Percentiles rank a stretch among this genome's conserved stretches.
Conservation (phyloP, 2,797 vertebrate species). For the Molossus molossus region DNA sequence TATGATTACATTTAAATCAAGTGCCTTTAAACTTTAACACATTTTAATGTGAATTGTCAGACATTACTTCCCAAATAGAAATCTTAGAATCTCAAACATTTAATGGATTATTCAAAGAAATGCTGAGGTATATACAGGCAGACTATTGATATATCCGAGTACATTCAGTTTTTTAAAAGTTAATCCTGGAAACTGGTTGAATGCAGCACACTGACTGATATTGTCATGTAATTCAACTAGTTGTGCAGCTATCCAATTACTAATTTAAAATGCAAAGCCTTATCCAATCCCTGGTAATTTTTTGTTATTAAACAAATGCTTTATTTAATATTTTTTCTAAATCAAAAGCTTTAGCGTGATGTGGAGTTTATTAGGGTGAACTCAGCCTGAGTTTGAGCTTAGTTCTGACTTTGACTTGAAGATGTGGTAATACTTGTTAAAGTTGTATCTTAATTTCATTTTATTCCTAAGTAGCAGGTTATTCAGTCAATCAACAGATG, state of each 20-base stretch:
- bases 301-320: slow-evolving; percentile 8
- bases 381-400: neutral
- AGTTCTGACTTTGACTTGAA: neutral
- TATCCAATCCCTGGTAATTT: neutral
- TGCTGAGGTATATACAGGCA: neutral
- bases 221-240: neutral
- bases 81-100: neutral
- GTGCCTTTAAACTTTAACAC: neutral
- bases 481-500: slow-evolving; percentile 49
- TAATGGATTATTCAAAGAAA: slow-evolving; percentile 40
- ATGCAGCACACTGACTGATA: neutral
- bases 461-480: neutral
- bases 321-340: slow-evolving; percentile 24
- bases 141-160: neutral
- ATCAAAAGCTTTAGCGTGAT: slow-evolving; percentile 9
- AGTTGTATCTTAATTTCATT: neutral
- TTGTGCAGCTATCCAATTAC: neutral
- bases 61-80: slow-evolving; percentile 15
- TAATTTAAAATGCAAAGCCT: slow-evolving; percentile 49
- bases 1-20: slow-evolving; percentile 21
- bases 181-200: neutral
- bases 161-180: neutral
- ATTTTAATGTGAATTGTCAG: neutral
- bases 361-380: neutral
- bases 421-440: neutral